These are phyloP conservation scores for Onychostoma macrolepis DNA, from an alignment of 2,113 vertebrate species.

Conservation along the genomic window DNA sequence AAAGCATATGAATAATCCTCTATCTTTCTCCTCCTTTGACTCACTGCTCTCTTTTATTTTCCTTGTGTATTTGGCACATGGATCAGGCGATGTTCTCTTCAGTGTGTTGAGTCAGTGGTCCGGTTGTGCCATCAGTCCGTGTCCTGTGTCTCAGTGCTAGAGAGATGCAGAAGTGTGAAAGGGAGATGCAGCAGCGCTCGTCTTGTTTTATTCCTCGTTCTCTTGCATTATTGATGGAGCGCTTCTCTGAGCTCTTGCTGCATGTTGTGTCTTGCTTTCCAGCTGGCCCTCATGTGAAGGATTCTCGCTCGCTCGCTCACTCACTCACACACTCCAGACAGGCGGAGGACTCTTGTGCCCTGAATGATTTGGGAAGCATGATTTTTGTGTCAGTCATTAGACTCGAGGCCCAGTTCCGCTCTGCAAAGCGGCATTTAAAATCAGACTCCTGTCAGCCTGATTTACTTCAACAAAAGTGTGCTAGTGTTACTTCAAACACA, in stretches of 20 bases:
- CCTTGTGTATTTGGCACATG: neutral
- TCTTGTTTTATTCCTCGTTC: slow-evolving; percentile 51
- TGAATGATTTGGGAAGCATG: slow-evolving; percentile 18
- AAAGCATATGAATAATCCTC: neutral
- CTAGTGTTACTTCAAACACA: slow-evolving; percentile 9
- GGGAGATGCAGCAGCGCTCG: slow-evolving; percentile 25
- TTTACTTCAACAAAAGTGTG: slow-evolving; percentile 27
- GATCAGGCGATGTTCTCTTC: neutral
- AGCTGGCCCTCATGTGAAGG: slow-evolving; percentile 5
- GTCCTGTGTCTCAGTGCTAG: neutral
- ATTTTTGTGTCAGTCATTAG: slow-evolving; percentile 35
- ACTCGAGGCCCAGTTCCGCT: slow-evolving; percentile 19
- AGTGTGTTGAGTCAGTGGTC: slow-evolving; percentile 23
- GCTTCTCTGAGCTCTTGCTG: slow-evolving; percentile 32
- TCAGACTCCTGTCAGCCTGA: slow-evolving; percentile 34
- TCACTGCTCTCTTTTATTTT: neutral
- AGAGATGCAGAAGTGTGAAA: slow-evolving; percentile 36
- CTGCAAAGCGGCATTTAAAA: slow-evolving; percentile 41
- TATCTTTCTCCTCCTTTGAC: neutral
- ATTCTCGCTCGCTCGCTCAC: neutral
- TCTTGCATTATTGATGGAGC: slow-evolving; percentile 48
- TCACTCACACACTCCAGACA: slow-evolving; percentile 8
- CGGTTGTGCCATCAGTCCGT: slow-evolving; percentile 13
- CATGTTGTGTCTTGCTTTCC: slow-evolving; percentile 9
- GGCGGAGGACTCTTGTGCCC: slow-evolving; percentile 24